Evolutionary conservation across 2,797 vertebrate species (phyloP), one percentile per base, ranked within the genome.

Genomic region (Anguilla marmorata): DNA sequence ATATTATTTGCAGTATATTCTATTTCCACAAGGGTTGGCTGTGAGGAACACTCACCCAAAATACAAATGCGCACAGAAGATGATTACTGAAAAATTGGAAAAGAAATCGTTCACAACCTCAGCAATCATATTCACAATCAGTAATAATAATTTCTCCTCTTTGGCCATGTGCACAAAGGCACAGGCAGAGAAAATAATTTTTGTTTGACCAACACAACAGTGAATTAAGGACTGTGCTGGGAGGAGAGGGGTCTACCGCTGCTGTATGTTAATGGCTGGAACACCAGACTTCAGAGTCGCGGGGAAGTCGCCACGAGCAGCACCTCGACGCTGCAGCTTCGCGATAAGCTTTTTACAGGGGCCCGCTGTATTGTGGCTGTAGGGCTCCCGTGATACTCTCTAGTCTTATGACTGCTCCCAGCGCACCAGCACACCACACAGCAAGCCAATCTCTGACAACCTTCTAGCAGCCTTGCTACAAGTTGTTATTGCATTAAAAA

Each of bases 261-360:
- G 41, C 41, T 45, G 41, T 45, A 84, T 66, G 30, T 37, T 82
- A 86, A 86, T 24, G 12, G 54, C 48, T 37, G 9, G 48, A 30
- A 14, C 30, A 90, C 89, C 90, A 90, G 91, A 92, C 90, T 89
- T 93, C 87, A 84, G 72, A 87, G 91, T 92, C 87, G 87, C 87
- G 85, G 88, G 88, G 87, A 93, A 91, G 92, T 91, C 91, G 93
- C 94, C 90, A 92, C 89, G 2, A 93, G 92, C 91, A 60, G 83
- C 88, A 89, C 88, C 87, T 87, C 84, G 21, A 87, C 91, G 89
- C 94, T 95, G 95, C 93, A 92, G 92, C 87, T 87, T 90, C 79
- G 92, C 92, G 94, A 96, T 95, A 95, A 95, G 94, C 90, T 89
- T 92, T 88, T 86, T 88, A 88, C 87, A 86, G 89, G 88, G 87